A percentile compares a stretch with the other conserved stretches of the same genome.
phyloP scores from a whole-genome alignment of 2,888 invertebrate species.

The Eilema griseolum region DNA sequence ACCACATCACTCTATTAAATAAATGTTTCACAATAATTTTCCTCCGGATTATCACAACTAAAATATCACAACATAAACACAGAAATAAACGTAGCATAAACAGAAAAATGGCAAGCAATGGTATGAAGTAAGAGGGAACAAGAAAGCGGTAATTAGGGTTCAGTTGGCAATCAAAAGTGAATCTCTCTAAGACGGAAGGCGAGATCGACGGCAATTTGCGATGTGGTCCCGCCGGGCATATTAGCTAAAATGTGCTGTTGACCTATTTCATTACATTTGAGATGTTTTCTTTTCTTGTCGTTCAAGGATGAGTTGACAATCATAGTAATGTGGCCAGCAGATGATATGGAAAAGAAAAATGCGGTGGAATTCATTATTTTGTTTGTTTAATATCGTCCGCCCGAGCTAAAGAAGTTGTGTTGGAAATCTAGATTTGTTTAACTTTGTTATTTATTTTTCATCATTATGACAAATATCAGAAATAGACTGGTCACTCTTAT shows the following conservation, averaged over 20 bases:
- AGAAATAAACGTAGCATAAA: conserved; percentile 42
- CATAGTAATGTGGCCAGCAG: conserved; percentile 10
- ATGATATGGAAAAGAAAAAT: background rate
- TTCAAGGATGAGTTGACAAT: conserved; percentile 23
- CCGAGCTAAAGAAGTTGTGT: background rate
- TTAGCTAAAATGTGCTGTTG: conserved; percentile 54
- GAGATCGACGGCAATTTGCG: conserved; percentile 56
- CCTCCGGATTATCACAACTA: background rate
- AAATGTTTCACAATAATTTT: too few species aligned
- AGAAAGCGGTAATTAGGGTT: conserved; percentile 66
- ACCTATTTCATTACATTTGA: conserved; percentile 51
- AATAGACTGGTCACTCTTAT: too few species aligned
- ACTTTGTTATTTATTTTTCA: background rate
- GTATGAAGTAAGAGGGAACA: conserved; percentile 38
- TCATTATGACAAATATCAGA: background rate
- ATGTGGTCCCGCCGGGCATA: conserved; percentile 48
- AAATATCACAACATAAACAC: conserved; percentile 31
- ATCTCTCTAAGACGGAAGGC: conserved; percentile 59
- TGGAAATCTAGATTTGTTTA: background rate
- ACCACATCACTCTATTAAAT: background rate
- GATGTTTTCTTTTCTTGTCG: conserved; percentile 39
- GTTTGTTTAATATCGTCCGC: background rate
- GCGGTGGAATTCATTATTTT: background rate
- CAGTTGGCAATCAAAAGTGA: conserved; percentile 66
- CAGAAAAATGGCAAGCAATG: conserved; percentile 41